Evolutionary conservation across 2,888 invertebrate genomes (phyloP), one percentile per base, ranked within the genome.

Genomic region (Philereme transversata): DNA sequence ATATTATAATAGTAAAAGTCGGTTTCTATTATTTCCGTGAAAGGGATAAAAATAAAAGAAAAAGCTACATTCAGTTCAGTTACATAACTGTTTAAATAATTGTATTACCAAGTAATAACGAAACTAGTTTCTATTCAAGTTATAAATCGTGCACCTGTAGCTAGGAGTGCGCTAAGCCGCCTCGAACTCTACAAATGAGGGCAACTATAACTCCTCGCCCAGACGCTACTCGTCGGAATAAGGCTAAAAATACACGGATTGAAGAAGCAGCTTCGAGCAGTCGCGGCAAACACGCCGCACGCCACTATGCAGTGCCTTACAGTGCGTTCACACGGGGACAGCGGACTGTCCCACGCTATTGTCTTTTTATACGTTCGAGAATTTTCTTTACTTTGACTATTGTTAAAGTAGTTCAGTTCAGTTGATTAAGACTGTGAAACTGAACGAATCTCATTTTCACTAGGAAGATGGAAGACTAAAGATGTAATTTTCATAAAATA

Each of bases 231-330:
- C 3, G 10, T 6, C 7, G 46, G 47, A 45, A 50, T 50, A 59
- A 49, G 9, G 59, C 45, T 59, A 59, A 59, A 59, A 54, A 59
- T 59, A 59, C 59, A 59, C 53, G 43, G 55, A 60, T 47, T 60
- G 6, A 47, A 38, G 55, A 36, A 51, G 47, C 46, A 40, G 50
- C 51, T 55, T 51, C 60, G 41, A 60, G 47, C 50, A 34, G 10
- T 40, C 34, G 8, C 35, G 33, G 58, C 59, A 53, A 55, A 60
- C 51, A 43, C 47, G 49, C 40, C 11, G 34, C 51, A 43, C 47
- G 49, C 40, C 11, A 10, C 48, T 34, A 46, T 40, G 52, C 50
- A 45, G n/a, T 10, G 43, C 38, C 51, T 46, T 47, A 9, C 7
- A 7, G 45, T 9, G 46, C 36, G 2, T 60, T 60, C 33, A 47